These are phyloP conservation scores for Tamandua tetradactyla DNA, from an alignment of 2,797 vertebrate genomes.

Conservation along the genomic window DNA sequence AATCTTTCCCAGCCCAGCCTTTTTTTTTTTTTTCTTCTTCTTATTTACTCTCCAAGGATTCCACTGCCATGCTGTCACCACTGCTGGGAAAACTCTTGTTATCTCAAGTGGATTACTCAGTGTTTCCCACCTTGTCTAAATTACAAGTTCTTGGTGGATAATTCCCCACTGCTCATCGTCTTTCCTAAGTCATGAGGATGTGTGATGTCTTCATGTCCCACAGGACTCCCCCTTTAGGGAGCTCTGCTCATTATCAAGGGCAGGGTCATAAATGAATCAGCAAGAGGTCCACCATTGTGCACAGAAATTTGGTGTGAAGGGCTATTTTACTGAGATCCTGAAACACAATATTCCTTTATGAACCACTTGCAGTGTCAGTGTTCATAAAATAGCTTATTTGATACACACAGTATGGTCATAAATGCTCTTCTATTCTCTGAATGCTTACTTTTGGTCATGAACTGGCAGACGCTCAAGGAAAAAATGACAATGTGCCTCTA, in stretches of 20 bases:
- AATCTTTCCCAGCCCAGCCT: constrained; percentile 42
- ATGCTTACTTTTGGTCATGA: constrained; percentile 80
- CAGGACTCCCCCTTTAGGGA: constrained; percentile 55
- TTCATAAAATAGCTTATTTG: constrained; percentile 76
- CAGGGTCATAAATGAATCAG: constrained; percentile 73
- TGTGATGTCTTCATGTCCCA: constrained; percentile 55
- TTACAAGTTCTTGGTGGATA: constrained; percentile 59
- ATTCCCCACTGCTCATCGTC: constrained; percentile 45
- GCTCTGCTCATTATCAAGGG: constrained; percentile 67
- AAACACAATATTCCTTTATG: constrained; percentile 74
- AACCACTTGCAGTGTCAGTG: not conserved
- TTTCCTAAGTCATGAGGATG: constrained; percentile 30
- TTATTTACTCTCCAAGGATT: constrained; percentile 69
- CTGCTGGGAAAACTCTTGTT: constrained; percentile 60
- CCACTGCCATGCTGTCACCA: constrained; percentile 48
- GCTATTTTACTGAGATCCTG: constrained; percentile 73
- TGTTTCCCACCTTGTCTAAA: constrained; percentile 61
- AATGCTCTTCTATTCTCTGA: constrained; percentile 73
- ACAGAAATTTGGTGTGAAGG: constrained; percentile 73
- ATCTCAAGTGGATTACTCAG: constrained; percentile 61
- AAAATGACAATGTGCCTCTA: constrained; percentile 77
- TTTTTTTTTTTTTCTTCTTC: constrained; percentile 36
- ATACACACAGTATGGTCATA: constrained; percentile 76
- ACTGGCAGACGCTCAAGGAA: constrained; percentile 80
- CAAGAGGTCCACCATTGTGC: constrained; percentile 56